phyloP scores from a whole-genome alignment of 2,888 invertebrate species.

The Galeruca laticollis region DNA sequence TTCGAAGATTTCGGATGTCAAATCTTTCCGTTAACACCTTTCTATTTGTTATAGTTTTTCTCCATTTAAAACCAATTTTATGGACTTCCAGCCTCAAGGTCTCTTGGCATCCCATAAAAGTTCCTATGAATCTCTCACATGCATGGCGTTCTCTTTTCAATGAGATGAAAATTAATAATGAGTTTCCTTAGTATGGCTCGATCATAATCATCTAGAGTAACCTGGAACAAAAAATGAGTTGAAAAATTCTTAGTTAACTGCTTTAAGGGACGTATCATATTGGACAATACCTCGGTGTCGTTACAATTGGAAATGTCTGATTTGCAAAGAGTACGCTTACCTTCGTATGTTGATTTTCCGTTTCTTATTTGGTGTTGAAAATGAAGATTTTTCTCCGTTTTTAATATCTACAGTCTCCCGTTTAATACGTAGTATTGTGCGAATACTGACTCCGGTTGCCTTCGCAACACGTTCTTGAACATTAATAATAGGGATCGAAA shows the following conservation, averaged over 20 bases:
- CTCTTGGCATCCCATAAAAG: neutral
- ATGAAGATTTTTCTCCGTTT: neutral
- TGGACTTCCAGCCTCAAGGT: neutral
- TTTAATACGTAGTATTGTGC: too few species aligned
- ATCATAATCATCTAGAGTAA: too few species aligned
- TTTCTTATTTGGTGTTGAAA: slow-evolving; percentile 1
- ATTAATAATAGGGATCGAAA: slow-evolving; percentile 1
- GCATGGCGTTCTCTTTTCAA: too few species aligned
- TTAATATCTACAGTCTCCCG: neutral
- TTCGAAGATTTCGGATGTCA: too few species aligned
- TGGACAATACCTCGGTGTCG: too few species aligned
- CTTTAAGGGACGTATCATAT: neutral
- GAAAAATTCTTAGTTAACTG: neutral
- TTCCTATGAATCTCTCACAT: slow-evolving; percentile 1
- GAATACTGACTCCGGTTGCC: too few species aligned
- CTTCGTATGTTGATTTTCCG: neutral
- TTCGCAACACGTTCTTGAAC: slow-evolving; percentile 1
- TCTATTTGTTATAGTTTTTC: too few species aligned
- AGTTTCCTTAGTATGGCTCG: too few species aligned
- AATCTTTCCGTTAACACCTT: too few species aligned
- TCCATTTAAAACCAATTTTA: slow-evolving; percentile 1
- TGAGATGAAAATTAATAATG: too few species aligned
- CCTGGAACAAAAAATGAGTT: neutral
- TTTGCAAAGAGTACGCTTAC: too few species aligned
- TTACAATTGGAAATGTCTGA: too few species aligned